Evolutionary conservation across 2,797 vertebrate species (phyloP), one percentile per base, ranked within the genome.

Genomic region (Ciconia nigra): DNA sequence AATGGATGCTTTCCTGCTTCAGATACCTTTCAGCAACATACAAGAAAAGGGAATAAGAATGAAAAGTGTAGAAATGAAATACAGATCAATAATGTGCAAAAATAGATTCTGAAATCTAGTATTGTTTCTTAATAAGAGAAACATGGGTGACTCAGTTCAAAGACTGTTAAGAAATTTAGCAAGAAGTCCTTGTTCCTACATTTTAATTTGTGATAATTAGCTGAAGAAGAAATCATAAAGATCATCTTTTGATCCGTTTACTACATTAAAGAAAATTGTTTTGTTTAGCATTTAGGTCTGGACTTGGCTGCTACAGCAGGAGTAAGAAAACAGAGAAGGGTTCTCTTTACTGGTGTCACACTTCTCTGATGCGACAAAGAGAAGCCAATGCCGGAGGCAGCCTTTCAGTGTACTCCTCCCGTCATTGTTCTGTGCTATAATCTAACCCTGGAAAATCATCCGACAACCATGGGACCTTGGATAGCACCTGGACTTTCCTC

Each of bases 261-360:
- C 19, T 29, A 47, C 13, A 31, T 13, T 31, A 46, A 41, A 59
- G 37, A 61, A 39, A 65, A 77, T 14, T 1, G 26, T 47, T 88
- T 39, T 2, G 22, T 57, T 73, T 69, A 29, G 62, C 42, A 70
- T 47, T 71, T 52, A 35, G 59, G 26, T 47, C 66, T 79, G 54
- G 42, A 49, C 13, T 66, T 84, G 69, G 9, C 51, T 41, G 47
- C 69, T 62, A 31, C 22, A 74, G 76, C 15, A 85, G 37, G 20
- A 62, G 5, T 11, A 46, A 33, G 59, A 65, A 72, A 54, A 26
- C 33, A 3, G 14, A 70, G 42, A 9, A 55, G 39, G 49, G 1
- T 4, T 7, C 0, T 17, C 33, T n/a, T 18, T 6, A 11, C 3
- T 31, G 44, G 17, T 3, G 8, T 44, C 74, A 8, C 41, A 4